phyloP scores from a whole-genome alignment of 1,140 invertebrate genomes.

The Euschistus heros region DNA sequence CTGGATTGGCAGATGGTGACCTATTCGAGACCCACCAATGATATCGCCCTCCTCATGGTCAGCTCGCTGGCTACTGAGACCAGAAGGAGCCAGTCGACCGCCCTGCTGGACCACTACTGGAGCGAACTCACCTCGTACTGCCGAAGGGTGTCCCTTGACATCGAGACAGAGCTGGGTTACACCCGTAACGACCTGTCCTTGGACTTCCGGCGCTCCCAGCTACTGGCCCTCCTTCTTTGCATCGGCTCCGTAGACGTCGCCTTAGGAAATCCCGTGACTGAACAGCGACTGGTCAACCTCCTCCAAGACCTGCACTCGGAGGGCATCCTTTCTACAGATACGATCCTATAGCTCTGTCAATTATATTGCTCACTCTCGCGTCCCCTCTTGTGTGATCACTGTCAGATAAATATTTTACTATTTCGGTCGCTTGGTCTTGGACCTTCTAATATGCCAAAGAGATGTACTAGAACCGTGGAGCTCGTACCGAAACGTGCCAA shows the following conservation, averaged over 20 bases:
- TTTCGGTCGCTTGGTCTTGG: neutral
- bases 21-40: conserved; percentile 62
- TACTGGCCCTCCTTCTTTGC: conserved; percentile 60
- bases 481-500: neutral
- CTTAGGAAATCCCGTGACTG: conserved; percentile 52
- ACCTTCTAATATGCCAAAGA: conserved; percentile 1
- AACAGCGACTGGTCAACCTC: conserved; percentile 50
- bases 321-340: conserved; percentile 37
- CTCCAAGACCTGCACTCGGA: conserved; percentile 48
- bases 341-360: conserved; percentile 11
- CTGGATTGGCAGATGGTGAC: conserved; percentile 76
- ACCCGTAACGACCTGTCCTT: conserved; percentile 42
- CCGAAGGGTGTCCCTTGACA: conserved; percentile 46
- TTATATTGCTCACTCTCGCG: conserved; percentile 14
- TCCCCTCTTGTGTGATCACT: neutral
- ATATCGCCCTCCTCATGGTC: conserved; percentile 63
- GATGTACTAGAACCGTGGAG: neutral
- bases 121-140: conserved; percentile 42
- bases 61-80: conserved; percentile 61
- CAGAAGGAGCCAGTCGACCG: conserved; percentile 46
- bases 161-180: conserved; percentile 45
- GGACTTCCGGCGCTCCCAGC: conserved; percentile 58
- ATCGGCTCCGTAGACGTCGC: conserved; percentile 69
- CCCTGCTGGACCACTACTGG: conserved; percentile 58
- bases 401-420: conserved; percentile 5